Evolutionary conservation across 1,140 invertebrate genomes (phyloP), one percentile per base, ranked within the genome.

Genomic region (Panagrolaimus sp.): DNA sequence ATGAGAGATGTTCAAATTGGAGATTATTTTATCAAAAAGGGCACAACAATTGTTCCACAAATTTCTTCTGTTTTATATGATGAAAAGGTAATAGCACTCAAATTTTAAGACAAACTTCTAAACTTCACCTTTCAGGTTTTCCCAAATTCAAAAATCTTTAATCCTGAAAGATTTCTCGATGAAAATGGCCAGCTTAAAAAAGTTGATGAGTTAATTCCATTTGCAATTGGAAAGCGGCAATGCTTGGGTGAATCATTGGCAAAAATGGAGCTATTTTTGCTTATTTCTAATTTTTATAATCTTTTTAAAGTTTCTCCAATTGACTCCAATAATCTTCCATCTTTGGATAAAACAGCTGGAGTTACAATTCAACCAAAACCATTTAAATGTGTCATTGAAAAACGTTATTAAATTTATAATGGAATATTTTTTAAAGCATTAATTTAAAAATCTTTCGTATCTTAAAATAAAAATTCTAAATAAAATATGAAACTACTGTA

Each of bases 41-140:
- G 51, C 20, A 57, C 51, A 25, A 57, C 51, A 27, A 27, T 57
- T 11, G 5, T 57, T 57, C 51, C 51, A 2, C 51, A 57, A 27
- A 57, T 57, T 57, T 57, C 51, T n/a, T 57, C 20, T 57, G 20
- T 57, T 9, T 57, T 57, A 27, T 57, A 57, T 57, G 51, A 57
- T 57, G 51, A 57, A 23, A 57, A 57, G 9, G 51, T 57, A 20
- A 16, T 14, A 25, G n/a, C n/a, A n/a, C n/a, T n/a, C n/a, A 51
- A 14, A 4, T 5, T 57, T 57, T 9, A 0, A 57, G 1, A 11
- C 20, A 20, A 20, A 0, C 13, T 4, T 20, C 31, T 7, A 38
- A 38, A 38, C 2, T 38, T 38, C 31, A 38, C 7, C 2, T 38
- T 38, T 38, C 51, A 57, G 51, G n/a, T 57, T 2, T 57, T 57